Conservation (phyloP, 2,113 vertebrate species). For the Antennarius striatus region DNA sequence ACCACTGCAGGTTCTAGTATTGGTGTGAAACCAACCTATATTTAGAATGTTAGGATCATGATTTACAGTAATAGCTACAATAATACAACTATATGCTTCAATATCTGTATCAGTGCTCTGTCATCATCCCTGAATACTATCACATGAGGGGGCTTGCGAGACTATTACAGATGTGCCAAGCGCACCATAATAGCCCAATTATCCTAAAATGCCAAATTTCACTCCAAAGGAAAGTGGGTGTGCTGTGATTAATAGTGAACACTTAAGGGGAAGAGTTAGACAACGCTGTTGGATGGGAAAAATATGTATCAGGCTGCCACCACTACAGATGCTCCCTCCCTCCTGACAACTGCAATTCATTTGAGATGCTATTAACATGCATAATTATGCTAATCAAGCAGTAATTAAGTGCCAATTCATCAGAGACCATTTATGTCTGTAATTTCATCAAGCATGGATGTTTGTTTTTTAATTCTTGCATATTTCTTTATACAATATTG, state of each 20-base stretch:
- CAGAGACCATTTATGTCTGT: slow-evolving; percentile 93
- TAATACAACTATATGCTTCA: slow-evolving; percentile 43
- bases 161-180: slow-evolving; percentile 95
- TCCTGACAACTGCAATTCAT: slow-evolving; percentile 99
- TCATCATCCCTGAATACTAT: slow-evolving; percentile 80
- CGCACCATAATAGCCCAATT: slow-evolving; percentile 94
- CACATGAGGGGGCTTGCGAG: slow-evolving; percentile 95
- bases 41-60: slow-evolving; percentile 14
- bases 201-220: slow-evolving; percentile 99
- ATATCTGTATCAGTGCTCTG: slow-evolving; percentile 55
- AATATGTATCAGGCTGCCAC: slow-evolving; percentile 98
- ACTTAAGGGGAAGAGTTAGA: slow-evolving; percentile 98
- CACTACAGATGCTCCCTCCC: slow-evolving; percentile 98
- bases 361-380: slow-evolving; percentile 99
- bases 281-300: slow-evolving; percentile 96
- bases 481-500: slow-evolving; percentile 72
- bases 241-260: slow-evolving; percentile 97
- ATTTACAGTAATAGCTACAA: slow-evolving; percentile 25
- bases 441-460: slow-evolving; percentile 93
- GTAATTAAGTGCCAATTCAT: slow-evolving; percentile 99
- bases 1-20: background rate
- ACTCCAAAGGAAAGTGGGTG: slow-evolving; percentile 96
- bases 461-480: slow-evolving; percentile 79
- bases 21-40: slow-evolving; percentile 7
- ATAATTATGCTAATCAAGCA: slow-evolving; percentile 99